Conservation (phyloP, 2,113 vertebrate genomes). For the Serilophus lunatus region DNA sequence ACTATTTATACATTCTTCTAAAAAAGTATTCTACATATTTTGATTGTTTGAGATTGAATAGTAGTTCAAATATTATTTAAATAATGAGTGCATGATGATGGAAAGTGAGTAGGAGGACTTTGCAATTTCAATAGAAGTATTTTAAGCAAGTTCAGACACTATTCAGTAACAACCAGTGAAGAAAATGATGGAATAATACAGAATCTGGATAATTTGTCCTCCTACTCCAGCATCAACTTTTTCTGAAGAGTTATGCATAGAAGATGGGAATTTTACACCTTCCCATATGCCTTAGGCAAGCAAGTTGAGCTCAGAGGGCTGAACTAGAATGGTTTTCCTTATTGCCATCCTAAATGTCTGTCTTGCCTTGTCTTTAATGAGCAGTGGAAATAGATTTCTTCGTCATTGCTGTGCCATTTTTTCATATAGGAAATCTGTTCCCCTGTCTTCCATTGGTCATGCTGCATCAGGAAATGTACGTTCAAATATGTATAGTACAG, state of each 20-base stretch:
- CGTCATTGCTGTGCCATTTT: neutral
- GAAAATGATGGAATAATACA: neutral
- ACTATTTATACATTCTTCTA: neutral
- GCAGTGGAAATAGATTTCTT: neutral
- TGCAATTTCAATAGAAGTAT: neutral
- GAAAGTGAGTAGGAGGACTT: constrained; percentile 23
- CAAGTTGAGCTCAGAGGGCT: neutral
- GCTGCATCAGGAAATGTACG: neutral
- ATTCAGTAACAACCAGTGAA: neutral
- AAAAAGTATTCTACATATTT: neutral
- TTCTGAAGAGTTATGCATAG: neutral
- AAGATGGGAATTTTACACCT: neutral
- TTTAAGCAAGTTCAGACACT: constrained; percentile 2
- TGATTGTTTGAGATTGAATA: neutral
- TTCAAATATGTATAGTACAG: neutral
- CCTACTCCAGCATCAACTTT: neutral
- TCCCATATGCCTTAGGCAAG: neutral
- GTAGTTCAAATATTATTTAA: neutral
- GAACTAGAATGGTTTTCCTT: neutral
- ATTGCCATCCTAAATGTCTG: neutral
- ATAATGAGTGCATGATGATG: neutral
- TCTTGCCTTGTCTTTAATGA: neutral
- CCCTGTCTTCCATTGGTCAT: rapidly evolving
- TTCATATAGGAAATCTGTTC: neutral
- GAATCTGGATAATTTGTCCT: neutral